phyloP scores from a whole-genome alignment of 2,888 invertebrate genomes.

The Aromia moschata region DNA sequence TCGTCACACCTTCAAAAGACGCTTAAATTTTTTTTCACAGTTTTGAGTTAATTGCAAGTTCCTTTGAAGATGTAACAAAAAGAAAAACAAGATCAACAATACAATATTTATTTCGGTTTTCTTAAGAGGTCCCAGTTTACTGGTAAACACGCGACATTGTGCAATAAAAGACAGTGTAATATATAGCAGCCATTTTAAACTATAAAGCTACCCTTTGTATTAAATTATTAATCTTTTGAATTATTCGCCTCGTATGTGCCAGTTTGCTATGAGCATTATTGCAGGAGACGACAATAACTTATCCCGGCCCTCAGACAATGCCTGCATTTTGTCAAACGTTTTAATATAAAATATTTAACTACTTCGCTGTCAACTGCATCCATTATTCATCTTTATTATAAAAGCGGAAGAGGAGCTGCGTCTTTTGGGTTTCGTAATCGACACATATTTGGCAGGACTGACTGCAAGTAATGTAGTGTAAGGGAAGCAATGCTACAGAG shows the following conservation, averaged over 20 bases:
- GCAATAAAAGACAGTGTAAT: conserved; percentile 34
- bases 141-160: no score
- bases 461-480: no score
- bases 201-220: conserved; percentile 39
- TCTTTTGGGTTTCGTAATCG: no score
- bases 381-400: conserved; percentile 44
- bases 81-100: no score
- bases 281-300: conserved; percentile 55
- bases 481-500: no score
- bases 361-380: conserved; percentile 42
- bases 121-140: no score
- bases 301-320: conserved; percentile 57
- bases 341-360: conserved; percentile 56
- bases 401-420: conserved; percentile 16
- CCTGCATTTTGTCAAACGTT: conserved; percentile 56
- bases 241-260: conserved; percentile 43
- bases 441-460: not conserved
- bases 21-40: no score
- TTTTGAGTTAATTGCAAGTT: no score
- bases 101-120: no score
- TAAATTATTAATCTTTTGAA: conserved; percentile 47
- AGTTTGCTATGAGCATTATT: conserved; percentile 45
- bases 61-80: no score
- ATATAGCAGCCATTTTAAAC: conserved; percentile 32
- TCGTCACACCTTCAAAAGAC: no score